Conservation (phyloP, 1,140 invertebrate species). For the Macrotrachela quadricornifera region DNA sequence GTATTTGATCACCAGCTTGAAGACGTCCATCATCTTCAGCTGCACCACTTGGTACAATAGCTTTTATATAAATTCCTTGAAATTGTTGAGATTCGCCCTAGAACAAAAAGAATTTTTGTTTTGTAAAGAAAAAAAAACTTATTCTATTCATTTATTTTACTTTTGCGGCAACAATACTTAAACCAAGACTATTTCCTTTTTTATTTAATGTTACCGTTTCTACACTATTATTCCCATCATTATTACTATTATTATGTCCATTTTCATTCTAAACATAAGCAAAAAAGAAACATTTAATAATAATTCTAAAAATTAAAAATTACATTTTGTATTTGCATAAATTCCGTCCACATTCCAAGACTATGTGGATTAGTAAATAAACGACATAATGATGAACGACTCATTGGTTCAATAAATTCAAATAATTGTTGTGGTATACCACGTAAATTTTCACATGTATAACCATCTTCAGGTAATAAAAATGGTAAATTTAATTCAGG, state of each 20-base stretch:
- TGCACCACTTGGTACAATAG: conserved; percentile 78
- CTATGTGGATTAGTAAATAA: conserved; percentile 2
- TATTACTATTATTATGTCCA: conserved; percentile 27
- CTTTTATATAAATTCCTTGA: conserved; percentile 89
- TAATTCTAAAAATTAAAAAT: background rate
- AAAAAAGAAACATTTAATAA: background rate
- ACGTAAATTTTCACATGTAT: conserved; percentile 80
- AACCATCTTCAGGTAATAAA: conserved; percentile 83
- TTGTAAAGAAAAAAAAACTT: background rate
- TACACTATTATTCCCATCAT: conserved; percentile 28
- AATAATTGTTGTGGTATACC: conserved; percentile 72
- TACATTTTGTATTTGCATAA: conserved; percentile 3
- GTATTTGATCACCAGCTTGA: conserved; percentile 81
- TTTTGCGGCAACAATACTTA: conserved; percentile 3
- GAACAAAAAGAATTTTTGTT: conserved; percentile 16
- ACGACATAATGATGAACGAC: conserved; percentile 40
- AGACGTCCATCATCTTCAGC: conserved; percentile 73
- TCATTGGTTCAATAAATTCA: conserved; percentile 68
- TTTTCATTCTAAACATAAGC: background rate
- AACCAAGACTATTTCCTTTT: background rate
- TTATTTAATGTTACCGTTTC: background rate
- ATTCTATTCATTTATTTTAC: background rate
- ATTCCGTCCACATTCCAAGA: conserved; percentile 8
- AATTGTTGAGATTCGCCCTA: conserved; percentile 68
- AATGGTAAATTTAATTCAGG: conserved; percentile 65